A percentile compares a stretch with the other conserved stretches of the same genome.
These are phyloP conservation scores for Apomyelois bistriatella DNA, from an alignment of 2,888 invertebrate genomes.

Conservation along the genomic window DNA sequence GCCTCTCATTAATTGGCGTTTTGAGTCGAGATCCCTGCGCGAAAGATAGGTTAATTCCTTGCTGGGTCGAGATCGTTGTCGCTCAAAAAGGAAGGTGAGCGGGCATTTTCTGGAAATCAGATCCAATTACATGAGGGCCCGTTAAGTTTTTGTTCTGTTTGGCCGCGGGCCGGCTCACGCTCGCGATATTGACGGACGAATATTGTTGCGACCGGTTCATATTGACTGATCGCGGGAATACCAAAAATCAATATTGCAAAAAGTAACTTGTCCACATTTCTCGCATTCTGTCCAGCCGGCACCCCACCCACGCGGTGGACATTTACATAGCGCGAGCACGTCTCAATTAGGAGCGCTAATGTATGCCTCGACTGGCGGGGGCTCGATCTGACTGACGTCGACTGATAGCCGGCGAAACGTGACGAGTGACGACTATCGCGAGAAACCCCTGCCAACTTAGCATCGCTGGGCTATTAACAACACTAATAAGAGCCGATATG, in stretches of 20 bases:
- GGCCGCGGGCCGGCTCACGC: constrained; percentile 60
- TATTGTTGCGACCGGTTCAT: constrained; percentile 40
- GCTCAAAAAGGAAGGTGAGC: constrained; percentile 77
- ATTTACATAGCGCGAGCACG: constrained; percentile 78
- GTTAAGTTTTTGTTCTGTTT: constrained; percentile 78
- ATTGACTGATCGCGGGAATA: constrained; percentile 46
- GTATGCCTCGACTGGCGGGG: constrained; percentile 75
- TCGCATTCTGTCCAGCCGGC: constrained; percentile 44
- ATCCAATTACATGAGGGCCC: constrained; percentile 77
- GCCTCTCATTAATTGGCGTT: constrained; percentile 80
- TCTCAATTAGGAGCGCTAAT: constrained; percentile 80
- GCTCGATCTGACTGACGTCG: constrained; percentile 72
- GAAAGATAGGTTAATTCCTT: constrained; percentile 80
- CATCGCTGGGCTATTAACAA: constrained; percentile 68
- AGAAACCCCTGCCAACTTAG: constrained; percentile 53
- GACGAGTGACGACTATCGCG: constrained; percentile 75
- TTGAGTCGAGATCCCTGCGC: constrained; percentile 78
- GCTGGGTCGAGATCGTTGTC: constrained; percentile 76
- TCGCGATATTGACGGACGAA: constrained; percentile 64
- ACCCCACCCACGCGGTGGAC: constrained; percentile 75
- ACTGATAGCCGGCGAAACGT: constrained; percentile 73
- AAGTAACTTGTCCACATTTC: constrained; percentile 47
- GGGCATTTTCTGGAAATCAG: constrained; percentile 79
- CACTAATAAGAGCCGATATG: constrained; percentile 69
- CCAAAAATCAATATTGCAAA: constrained; percentile 27